Evolutionary conservation across 2,888 invertebrate species (phyloP).

Genomic region (Epinotia demarniana): DNA sequence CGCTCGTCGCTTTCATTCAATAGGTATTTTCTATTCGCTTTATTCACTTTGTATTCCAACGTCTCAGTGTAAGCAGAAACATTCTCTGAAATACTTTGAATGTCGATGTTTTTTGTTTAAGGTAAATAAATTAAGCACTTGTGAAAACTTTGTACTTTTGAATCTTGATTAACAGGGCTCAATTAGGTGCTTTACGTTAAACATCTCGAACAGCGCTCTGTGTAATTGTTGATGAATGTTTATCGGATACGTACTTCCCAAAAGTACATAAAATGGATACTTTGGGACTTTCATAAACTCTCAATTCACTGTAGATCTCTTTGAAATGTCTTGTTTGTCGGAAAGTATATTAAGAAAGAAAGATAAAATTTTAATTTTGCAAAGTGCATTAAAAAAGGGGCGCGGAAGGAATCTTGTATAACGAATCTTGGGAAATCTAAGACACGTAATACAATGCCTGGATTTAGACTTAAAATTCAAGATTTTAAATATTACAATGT

Average conservation of each 20-base stretch:
- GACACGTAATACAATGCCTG: slow-evolving; percentile 76
- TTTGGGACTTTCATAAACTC: slow-evolving; percentile 39
- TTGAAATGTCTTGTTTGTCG: slow-evolving; percentile 31
- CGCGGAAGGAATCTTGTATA: slow-evolving; percentile 58
- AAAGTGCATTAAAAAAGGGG: slow-evolving; percentile 70
- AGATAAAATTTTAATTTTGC: slow-evolving; percentile 66
- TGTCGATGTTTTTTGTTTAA: slow-evolving; percentile 80
- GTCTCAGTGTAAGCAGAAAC: slow-evolving; percentile 75
- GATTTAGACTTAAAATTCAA: slow-evolving; percentile 80
- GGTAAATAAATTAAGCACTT: slow-evolving; percentile 82
- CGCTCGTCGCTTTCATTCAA: slow-evolving; percentile 70
- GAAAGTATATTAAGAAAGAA: slow-evolving; percentile 39
- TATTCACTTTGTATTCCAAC: slow-evolving; percentile 72
- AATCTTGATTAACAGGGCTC: slow-evolving; percentile 80
- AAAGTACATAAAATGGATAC: slow-evolving; percentile 41
- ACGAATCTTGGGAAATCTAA: slow-evolving; percentile 69
- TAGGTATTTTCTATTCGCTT: slow-evolving; percentile 70
- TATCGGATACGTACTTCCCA: slow-evolving; percentile 52
- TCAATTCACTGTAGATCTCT: slow-evolving; percentile 28
- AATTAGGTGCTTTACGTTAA: slow-evolving; percentile 78
- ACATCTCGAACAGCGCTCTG: slow-evolving; percentile 72
- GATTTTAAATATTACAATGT: slow-evolving; percentile 84
- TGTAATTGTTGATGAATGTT: slow-evolving; percentile 69
- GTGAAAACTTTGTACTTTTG: slow-evolving; percentile 80
- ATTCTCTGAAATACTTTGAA: slow-evolving; percentile 78